phyloP scores from a whole-genome alignment of 2,113 vertebrate species.

The Arothron firmamentum region DNA sequence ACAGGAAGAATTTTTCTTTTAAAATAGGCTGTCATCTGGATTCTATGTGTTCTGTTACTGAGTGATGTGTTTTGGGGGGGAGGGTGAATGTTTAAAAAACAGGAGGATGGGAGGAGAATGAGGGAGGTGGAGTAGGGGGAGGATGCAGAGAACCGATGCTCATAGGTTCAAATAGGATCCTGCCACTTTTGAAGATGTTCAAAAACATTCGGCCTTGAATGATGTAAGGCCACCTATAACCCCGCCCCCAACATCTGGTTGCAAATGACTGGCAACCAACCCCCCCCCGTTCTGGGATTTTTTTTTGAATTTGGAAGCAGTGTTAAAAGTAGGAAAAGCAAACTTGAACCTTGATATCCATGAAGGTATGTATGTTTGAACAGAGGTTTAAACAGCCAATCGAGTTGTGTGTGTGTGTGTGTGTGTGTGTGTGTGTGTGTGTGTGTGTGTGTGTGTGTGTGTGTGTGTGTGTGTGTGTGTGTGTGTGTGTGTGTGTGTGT shows the following conservation, averaged over 20 bases:
- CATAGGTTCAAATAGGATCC: constrained; percentile 60
- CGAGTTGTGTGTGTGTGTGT: neutral
- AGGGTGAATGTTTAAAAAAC: neutral
- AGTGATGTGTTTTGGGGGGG: neutral
- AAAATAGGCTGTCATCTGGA: neutral
- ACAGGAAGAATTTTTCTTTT: neutral
- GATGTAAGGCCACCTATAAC: constrained; percentile 1
- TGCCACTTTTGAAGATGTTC: constrained; percentile 51
- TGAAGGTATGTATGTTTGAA: constrained; percentile 5
- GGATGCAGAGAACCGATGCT: constrained; percentile 44
- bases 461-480: neutral
- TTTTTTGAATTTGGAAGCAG: rapidly evolving
- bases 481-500: neutral
- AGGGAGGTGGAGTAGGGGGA: constrained; percentile 62
- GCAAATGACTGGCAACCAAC: neutral
- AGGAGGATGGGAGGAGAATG: constrained; percentile 27
- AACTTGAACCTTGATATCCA: constrained; percentile 9
- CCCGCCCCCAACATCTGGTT: neutral
- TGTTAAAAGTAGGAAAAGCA: neutral
- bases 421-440: neutral
- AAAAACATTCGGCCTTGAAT: constrained; percentile 34
- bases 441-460: neutral
- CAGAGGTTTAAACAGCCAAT: constrained; percentile 4
- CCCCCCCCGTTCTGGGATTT: neutral
- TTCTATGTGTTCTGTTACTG: neutral